phyloP scores from a whole-genome alignment of 23 tunicate species.

The Ciona savignyi region DNA sequence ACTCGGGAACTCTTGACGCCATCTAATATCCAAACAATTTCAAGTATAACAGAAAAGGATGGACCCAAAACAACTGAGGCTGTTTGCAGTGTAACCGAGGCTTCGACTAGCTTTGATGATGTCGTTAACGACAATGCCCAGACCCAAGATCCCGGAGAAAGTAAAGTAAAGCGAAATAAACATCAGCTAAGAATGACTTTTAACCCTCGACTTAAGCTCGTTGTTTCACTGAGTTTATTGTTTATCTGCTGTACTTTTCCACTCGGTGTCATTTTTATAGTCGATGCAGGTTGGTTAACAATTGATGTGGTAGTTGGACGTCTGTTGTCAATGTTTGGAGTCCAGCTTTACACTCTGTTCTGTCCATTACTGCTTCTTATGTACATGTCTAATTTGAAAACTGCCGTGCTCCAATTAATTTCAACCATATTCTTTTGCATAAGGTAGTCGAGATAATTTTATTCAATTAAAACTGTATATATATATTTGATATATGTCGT shows the following conservation, averaged over 20 bases:
- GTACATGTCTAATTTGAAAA: constrained; percentile 38
- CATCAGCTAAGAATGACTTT: background rate
- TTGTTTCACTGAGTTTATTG: constrained; percentile 8
- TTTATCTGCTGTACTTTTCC: constrained; percentile 34
- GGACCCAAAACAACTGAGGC: background rate
- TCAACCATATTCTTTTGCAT: constrained; percentile 8
- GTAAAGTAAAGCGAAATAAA: too few species aligned
- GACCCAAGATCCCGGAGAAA: too few species aligned
- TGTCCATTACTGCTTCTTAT: constrained; percentile 45
- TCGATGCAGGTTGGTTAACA: constrained; percentile 6
- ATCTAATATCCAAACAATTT: background rate
- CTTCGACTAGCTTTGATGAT: too few species aligned
- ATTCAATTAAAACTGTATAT: background rate
- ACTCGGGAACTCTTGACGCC: too few species aligned
- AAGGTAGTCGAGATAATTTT: background rate
- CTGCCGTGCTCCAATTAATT: constrained; percentile 15
- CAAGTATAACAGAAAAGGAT: background rate
- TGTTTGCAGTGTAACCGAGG: too few species aligned
- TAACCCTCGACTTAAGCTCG: constrained; percentile 44
- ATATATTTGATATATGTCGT: too few species aligned
- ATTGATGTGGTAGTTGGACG: constrained; percentile 2
- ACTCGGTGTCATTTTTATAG: constrained; percentile 24
- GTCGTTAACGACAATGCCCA: too few species aligned
- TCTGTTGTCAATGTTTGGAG: constrained; percentile 27
- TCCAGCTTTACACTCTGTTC: constrained; percentile 40